Conservation (phyloP, 2,888 invertebrate species). For the Agrochola litura region DNA sequence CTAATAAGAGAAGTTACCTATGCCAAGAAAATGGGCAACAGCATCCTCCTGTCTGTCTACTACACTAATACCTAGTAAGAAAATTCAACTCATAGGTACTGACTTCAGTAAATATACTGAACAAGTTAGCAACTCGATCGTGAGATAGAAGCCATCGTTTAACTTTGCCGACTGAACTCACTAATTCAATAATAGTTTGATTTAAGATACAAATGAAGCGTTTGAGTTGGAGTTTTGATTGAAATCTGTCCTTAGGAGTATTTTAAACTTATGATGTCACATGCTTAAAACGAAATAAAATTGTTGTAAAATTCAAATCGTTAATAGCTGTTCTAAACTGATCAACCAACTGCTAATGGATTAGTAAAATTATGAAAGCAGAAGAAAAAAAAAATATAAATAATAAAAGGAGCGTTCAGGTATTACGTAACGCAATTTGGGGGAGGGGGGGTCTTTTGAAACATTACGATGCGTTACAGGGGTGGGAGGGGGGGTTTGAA, state of each 20-base stretch:
- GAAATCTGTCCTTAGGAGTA: background rate
- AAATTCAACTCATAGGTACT: background rate
- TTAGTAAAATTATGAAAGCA: background rate
- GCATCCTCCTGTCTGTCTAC: background rate
- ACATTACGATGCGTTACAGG: too few relatives aligned
- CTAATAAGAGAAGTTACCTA: background rate
- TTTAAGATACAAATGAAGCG: constrained; percentile 4
- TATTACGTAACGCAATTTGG: too few relatives aligned
- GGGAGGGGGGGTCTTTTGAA: too few relatives aligned
- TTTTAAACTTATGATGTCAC: background rate
- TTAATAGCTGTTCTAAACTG: background rate
- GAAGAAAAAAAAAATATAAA: background rate
- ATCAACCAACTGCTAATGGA: background rate
- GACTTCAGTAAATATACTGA: background rate
- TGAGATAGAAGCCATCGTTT: constrained; percentile 18
- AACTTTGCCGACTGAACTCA: constrained; percentile 34
- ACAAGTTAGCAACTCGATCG: constrained; percentile 29
- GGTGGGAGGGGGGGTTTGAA: too few relatives aligned
- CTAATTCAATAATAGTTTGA: constrained; percentile 43
- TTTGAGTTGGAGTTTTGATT: constrained; percentile 11
- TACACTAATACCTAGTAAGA: background rate
- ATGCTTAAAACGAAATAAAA: background rate
- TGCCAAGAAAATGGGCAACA: background rate
- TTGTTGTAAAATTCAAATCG: too few relatives aligned
- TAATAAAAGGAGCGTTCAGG: too few relatives aligned